Base-by-base conservation (phyloP, 2,797 vertebrate species). In the Podargus strigoides region DNA sequence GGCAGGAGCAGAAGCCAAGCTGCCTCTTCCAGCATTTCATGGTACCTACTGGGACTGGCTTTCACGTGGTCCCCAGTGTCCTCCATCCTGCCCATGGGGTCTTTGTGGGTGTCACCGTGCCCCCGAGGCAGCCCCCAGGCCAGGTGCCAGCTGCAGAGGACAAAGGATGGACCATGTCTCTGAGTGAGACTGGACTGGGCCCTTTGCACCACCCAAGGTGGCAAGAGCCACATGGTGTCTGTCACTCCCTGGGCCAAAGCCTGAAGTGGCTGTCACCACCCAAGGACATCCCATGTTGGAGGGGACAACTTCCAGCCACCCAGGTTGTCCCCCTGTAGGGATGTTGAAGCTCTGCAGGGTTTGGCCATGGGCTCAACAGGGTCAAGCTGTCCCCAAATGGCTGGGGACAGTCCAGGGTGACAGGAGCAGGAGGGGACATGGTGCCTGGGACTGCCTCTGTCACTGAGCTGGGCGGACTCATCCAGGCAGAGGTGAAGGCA, bases 131-230 rank as follows among this genome's bases (percentile, higher is more conserved):
- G 68, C 60, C 46, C 46, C 90, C 36, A 23, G 84, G 59, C 50
- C 80, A 21, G 59, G 30, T 41, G 56, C 47, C 64, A 59, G 42
- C 89, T 95, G 87, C 55, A 36, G 42, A 82, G 75, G 39, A 79
- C 55, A 66, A 69, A 23, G 49, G n/a, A 39, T 15, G 36, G 56
- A 26, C 9, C 68, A 19, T 2, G 0, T 13, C 58, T n/a, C 14
- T 1, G 13, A 23, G 30, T 72, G 60, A 87, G 37, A 26, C 18
- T 72, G 70, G 37, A 59, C 2, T 3, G 5, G 46, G 15, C 24
- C 26, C 64, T 76, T 6, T 3, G 28, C 39, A 37, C 16, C 67
- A 32, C 32, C 56, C 26, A 4, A 3, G 44, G 56, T 44, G 74
- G 18, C 91, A n/a, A 34, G 19, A 62, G n/a, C 53, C 44, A 5